A percentile compares a stretch with the other conserved stretches of the same genome.
Conservation (phyloP, 2,888 invertebrate genomes). For the Thecocarcelia acutangulata region DNA sequence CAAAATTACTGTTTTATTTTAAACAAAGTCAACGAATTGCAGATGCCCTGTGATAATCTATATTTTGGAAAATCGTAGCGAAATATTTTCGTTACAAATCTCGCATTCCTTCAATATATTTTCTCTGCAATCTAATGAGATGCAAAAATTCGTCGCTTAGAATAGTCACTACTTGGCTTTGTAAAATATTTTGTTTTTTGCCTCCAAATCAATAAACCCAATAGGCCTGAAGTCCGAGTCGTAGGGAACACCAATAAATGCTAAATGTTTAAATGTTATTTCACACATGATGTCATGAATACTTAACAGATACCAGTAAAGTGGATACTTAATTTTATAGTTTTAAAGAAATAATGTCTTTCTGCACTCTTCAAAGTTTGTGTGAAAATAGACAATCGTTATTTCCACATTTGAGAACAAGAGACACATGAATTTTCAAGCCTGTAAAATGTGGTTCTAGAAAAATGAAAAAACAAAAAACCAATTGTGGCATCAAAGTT, state of each 20-base stretch:
- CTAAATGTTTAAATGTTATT: slow-evolving; percentile 41
- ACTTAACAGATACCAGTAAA: slow-evolving; percentile 1
- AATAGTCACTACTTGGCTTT: too few species aligned
- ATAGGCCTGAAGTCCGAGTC: neutral
- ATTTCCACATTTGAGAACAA: neutral
- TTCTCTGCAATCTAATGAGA: too few species aligned
- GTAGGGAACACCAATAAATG: slow-evolving; percentile 28
- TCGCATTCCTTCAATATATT: too few species aligned
- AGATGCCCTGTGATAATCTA: neutral
- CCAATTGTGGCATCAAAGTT: too few species aligned
- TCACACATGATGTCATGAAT: slow-evolving; percentile 35
- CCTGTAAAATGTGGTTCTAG: too few species aligned
- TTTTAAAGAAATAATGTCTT: neutral
- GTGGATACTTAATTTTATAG: slow-evolving; percentile 29
- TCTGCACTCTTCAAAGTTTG: too few species aligned
- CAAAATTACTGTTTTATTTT: slow-evolving; percentile 18
- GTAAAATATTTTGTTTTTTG: too few species aligned
- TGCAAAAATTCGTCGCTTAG: too few species aligned
- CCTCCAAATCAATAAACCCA: neutral
- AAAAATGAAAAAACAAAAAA: too few species aligned
- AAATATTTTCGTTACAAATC: too few species aligned
- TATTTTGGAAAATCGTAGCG: neutral
- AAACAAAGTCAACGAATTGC: slow-evolving; percentile 8
- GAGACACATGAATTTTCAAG: too few species aligned
- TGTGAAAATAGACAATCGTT: too few species aligned